Conservation (phyloP, 2,797 vertebrate genomes). For the Cuculus canorus region DNA sequence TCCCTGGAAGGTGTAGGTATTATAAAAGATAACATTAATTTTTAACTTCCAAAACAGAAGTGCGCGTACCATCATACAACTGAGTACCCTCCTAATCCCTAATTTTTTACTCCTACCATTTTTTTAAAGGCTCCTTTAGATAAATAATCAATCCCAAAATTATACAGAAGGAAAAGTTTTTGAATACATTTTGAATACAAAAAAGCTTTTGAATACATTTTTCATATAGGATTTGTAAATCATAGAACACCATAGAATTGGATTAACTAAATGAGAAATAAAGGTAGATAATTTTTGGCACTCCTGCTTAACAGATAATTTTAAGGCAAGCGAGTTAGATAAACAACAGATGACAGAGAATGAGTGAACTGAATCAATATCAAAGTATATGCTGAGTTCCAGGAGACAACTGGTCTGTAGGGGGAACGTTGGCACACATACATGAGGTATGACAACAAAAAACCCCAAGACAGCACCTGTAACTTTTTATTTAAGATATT, state of each 20-base stretch:
- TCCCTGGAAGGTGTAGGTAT: background rate
- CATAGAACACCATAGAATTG: background rate
- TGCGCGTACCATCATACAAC: background rate
- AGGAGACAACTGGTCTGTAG: background rate
- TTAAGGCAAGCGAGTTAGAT: background rate
- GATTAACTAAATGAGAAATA: background rate
- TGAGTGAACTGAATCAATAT: background rate
- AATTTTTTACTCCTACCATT: background rate
- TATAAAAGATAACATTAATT: background rate
- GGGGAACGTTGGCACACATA: background rate
- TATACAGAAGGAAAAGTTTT: background rate
- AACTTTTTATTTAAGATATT: too few relatives aligned
- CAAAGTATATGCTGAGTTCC: background rate
- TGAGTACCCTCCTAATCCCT: background rate
- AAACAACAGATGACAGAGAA: background rate
- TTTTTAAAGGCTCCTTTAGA: background rate
- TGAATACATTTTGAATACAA: background rate
- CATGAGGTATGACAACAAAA: too few relatives aligned
- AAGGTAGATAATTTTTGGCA: background rate
- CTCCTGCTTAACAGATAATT: background rate
- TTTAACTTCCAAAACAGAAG: background rate
- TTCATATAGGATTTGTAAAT: background rate
- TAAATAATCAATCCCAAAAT: background rate
- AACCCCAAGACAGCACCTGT: too few relatives aligned
- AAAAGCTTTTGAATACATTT: background rate